Conservation (phyloP, 2,888 invertebrate genomes). For the Cantharis nigra region DNA sequence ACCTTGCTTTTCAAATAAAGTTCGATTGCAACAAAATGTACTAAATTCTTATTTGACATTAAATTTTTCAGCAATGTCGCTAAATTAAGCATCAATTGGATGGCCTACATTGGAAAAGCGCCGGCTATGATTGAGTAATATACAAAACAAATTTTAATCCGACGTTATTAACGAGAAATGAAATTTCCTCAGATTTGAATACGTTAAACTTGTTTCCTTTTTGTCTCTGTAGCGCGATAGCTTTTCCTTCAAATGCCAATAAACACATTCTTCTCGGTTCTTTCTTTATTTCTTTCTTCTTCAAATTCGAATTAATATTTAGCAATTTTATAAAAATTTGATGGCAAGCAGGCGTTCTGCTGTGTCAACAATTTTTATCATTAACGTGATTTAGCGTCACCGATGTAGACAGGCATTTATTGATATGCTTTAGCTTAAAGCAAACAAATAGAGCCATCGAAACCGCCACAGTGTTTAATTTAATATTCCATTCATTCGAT, state of each 20-base stretch:
- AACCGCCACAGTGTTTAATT: background rate
- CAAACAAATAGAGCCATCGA: background rate
- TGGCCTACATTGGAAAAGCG: conserved; percentile 24
- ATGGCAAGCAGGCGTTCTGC: background rate
- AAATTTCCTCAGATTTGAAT: conserved; percentile 41
- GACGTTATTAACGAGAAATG: conserved; percentile 41
- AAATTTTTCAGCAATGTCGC: conserved; percentile 11
- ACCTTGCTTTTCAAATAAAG: conserved; percentile 29
- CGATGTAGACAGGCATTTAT: background rate
- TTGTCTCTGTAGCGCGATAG: conserved; percentile 33
- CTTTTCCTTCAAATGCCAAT: conserved; percentile 41
- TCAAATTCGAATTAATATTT: background rate
- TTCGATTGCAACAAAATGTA: conserved; percentile 24
- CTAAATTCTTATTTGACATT: conserved; percentile 24
- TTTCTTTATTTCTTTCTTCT: background rate
- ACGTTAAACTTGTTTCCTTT: conserved; percentile 39
- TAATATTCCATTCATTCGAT: background rate
- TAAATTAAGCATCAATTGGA: conserved; percentile 28
- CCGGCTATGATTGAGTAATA: conserved; percentile 32
- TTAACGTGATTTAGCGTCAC: background rate
- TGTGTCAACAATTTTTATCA: background rate
- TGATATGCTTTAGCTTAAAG: background rate
- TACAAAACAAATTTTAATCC: conserved; percentile 36
- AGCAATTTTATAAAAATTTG: background rate
- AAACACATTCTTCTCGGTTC: conserved; percentile 16